Percentiles rank a stretch among this genome's conserved stretches.
These are phyloP conservation scores for Tachysurus fulvidraco DNA, from an alignment of 2,113 vertebrate species.

Conservation along the genomic window DNA sequence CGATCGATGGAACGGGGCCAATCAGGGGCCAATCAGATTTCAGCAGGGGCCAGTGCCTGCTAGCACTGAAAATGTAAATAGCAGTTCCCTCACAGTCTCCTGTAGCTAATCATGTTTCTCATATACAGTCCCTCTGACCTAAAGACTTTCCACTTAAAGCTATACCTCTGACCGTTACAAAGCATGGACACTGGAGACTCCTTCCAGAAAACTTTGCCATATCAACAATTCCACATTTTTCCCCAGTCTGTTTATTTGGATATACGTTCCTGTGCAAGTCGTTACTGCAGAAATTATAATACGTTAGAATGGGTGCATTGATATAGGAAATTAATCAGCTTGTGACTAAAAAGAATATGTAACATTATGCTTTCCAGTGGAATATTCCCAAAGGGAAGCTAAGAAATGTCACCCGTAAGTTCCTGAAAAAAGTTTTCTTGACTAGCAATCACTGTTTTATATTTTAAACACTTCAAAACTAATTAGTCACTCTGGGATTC, in stretches of 20 bases:
- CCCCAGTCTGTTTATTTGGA: neutral
- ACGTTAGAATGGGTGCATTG: neutral
- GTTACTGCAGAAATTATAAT: neutral
- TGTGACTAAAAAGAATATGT: neutral
- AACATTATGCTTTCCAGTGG: neutral
- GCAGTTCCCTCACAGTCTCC: neutral
- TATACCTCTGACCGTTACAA: neutral
- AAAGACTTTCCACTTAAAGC: neutral
- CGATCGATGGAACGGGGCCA: too few species aligned
- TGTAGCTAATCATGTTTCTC: too few species aligned
- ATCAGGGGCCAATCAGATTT: too few species aligned
- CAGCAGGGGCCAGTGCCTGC: too few species aligned
- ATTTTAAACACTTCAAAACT: neutral
- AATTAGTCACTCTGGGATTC: slow-evolving; percentile 4
- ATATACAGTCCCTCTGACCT: too few species aligned
- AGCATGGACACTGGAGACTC: neutral
- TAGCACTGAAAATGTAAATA: too few species aligned
- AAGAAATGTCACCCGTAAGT: neutral
- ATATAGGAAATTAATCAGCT: neutral
- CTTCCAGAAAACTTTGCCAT: neutral
- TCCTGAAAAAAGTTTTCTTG: neutral
- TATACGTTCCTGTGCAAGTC: neutral
- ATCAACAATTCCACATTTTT: neutral
- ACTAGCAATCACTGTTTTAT: neutral
- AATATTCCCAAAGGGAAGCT: neutral